Evolutionary conservation across 1,140 invertebrate genomes (phyloP), one percentile per base, ranked within the genome.

Genomic region (Popillia japonica): DNA sequence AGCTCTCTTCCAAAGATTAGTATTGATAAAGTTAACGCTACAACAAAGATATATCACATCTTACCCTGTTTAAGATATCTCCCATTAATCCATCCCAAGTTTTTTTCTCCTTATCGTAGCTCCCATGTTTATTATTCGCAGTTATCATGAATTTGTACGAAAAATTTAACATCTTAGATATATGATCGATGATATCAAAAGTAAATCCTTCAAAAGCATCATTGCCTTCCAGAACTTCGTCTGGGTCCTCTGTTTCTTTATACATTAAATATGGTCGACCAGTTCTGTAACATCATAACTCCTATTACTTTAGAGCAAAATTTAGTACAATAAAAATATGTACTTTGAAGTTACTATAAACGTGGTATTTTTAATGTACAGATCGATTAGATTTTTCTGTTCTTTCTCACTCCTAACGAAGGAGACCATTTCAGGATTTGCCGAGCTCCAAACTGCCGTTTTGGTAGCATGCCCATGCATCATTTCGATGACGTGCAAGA

Each of bases 71-170:
- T 42, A 96, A 84, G 2, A 98, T 88, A 83, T 96, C 92, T 78
- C 89, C 92, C 0, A 98, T 92, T 22, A 98, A 90, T 23, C 96
- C 96, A 85, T 96, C 92, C 96, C 96, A 98, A 78, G 90, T 88
- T 83, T 92, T 91, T 0, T 90, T 94, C 0, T 89, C 86, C 79
- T 91, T 88, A 84, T 95, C 88, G 22, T 91, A 91, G 4, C 89
- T 90, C 0, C 96, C 96, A 82, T 96, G 95, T 40, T 89, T 87
- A 3, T 89, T 89, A 83, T 93, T 93, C 0, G 90, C 90, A 0
- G 92, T 90, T 8, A 96, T 84, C 79, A 91, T 88, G 80, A 96
- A 92, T 80, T 92, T 90, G 81, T 94, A 97, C 81, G 93, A 94
- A 80, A 98, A 94, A 80, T 93, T 91, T 10, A 96, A 83, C 3